phyloP scores from a whole-genome alignment of 1,140 invertebrate genomes.

The Pantala flavescens region DNA sequence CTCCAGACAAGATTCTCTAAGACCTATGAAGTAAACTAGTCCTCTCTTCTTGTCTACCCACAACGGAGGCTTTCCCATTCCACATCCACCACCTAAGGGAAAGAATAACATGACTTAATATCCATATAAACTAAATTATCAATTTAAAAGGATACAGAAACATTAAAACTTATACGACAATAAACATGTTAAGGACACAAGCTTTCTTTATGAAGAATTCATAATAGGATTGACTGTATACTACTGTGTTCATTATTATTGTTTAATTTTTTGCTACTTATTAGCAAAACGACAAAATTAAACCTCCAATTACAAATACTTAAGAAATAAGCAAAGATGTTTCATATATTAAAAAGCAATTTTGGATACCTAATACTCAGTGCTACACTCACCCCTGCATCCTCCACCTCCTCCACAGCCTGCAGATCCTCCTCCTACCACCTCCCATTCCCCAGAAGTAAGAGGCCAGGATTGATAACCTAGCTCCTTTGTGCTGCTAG shows the following conservation, averaged over 20 bases:
- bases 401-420: background rate
- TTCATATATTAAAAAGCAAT: no score
- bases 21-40: constrained; percentile 70
- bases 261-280: no score
- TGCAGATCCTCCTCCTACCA: constrained; percentile 49
- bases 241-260: no score
- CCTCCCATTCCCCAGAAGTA: constrained; percentile 75
- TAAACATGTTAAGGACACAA: no score
- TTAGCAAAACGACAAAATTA: no score
- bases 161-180: background rate
- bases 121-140: background rate
- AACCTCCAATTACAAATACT: no score
- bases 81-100: background rate
- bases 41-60: constrained; percentile 63
- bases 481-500: background rate
- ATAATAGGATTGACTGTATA: no score
- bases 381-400: background rate
- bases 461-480: constrained; percentile 34
- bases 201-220: no score
- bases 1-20: constrained; percentile 69
- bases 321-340: no score
- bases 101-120: no score
- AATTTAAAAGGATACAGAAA: background rate
- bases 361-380: no score
- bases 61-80: constrained; percentile 34